Conservation (phyloP, 2,888 invertebrate species). For the Habrosyne pyritoides region DNA sequence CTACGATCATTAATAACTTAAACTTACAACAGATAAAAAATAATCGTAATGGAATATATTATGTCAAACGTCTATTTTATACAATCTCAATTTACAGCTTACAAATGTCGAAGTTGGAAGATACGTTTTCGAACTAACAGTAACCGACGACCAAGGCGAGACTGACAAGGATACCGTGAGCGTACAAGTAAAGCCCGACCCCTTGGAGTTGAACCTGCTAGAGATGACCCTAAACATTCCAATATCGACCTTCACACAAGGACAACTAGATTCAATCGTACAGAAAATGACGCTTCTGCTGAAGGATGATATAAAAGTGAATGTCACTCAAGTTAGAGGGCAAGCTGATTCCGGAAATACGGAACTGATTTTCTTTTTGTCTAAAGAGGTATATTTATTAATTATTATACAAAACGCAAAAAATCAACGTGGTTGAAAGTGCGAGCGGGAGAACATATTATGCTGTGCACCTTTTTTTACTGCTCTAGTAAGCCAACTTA, state of each 20-base stretch:
- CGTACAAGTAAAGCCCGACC: constrained; percentile 91
- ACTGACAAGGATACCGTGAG: constrained; percentile 92
- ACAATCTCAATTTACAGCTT: constrained; percentile 72
- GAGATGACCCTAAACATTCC: constrained; percentile 92
- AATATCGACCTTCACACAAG: constrained; percentile 79
- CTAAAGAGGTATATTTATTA: constrained; percentile 79
- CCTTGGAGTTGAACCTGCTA: constrained; percentile 88
- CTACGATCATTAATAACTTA: no score
- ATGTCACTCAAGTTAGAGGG: constrained; percentile 81
- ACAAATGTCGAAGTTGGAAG: constrained; percentile 93
- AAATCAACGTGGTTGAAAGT: no score
- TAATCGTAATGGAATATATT: no score
- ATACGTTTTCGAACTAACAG: constrained; percentile 95
- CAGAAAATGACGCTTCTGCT: constrained; percentile 92
- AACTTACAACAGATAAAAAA: no score
- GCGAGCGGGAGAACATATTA: no score
- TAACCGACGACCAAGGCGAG: constrained; percentile 94
- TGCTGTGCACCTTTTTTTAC: no score
- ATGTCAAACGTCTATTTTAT: not conserved
- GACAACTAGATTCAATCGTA: constrained; percentile 89
- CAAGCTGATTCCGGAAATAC: constrained; percentile 85
- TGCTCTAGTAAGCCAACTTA: no score
- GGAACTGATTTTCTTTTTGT: constrained; percentile 87
- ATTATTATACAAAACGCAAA: not conserved
- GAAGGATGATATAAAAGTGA: constrained; percentile 87